Evolutionary conservation across 2,113 vertebrate species (phyloP).

Genomic region (Toxotes chatareus): DNA sequence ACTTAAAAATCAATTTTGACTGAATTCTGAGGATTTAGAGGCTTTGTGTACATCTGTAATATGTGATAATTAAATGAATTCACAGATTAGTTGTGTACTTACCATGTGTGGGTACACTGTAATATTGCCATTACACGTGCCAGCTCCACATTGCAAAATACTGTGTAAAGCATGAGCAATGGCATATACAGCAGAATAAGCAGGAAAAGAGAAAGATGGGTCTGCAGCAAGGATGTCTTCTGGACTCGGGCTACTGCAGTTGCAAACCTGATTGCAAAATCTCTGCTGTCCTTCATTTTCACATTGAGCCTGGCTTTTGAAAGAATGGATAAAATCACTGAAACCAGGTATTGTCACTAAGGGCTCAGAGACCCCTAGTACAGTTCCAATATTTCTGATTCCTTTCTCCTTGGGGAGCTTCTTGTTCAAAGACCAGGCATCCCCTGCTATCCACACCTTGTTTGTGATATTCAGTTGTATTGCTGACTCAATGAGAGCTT

Average conservation of each 20-base stretch:
- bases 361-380: constrained; percentile 85
- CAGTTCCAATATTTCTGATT: constrained; percentile 78
- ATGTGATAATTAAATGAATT: background rate
- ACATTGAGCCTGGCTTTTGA: background rate
- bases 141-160: constrained; percentile 80
- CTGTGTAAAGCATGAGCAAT: constrained; percentile 86
- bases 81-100: constrained; percentile 38
- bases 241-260: constrained; percentile 34
- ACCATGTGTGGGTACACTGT: constrained; percentile 86
- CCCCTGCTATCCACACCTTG: constrained; percentile 89
- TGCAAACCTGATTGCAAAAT: constrained; percentile 79
- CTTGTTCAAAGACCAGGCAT: constrained; percentile 84
- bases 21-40: too few species aligned
- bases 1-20: too few species aligned
- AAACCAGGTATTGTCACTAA: constrained; percentile 73
- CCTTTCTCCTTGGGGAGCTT: constrained; percentile 68
- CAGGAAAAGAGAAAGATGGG: constrained; percentile 74
- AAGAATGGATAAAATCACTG: constrained; percentile 67
- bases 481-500: constrained; percentile 78
- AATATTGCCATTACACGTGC: constrained; percentile 71
- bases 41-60: background rate
- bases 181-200: constrained; percentile 84
- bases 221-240: constrained; percentile 2
- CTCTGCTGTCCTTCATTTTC: fast-evolving
- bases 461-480: constrained; percentile 79